phyloP scores from a whole-genome alignment of 2,888 invertebrate species.

The Dasypogon diadema region DNA sequence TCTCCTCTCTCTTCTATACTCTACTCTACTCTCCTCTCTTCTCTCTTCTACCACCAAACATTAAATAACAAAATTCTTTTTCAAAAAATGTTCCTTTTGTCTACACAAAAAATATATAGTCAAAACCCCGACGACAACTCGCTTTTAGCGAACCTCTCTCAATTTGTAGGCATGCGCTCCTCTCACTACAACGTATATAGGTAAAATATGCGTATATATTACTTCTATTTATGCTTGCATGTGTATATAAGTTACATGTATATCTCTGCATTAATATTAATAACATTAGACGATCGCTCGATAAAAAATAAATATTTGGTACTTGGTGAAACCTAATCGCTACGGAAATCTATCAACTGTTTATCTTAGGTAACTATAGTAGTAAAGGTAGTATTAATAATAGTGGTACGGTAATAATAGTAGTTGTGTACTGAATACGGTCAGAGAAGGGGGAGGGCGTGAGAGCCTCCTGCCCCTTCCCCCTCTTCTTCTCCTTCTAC shows the following conservation, averaged over 20 bases:
- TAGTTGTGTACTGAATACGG: constrained; percentile 26
- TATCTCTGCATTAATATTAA: neutral
- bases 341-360: constrained; percentile 35
- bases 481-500: neutral
- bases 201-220: constrained; percentile 25
- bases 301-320: constrained; percentile 49
- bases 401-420: neutral
- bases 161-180: neutral
- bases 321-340: constrained; percentile 44
- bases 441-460: neutral
- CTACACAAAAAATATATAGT: neutral
- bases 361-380: neutral
- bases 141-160: neutral
- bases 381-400: too few species aligned
- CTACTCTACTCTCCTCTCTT: neutral
- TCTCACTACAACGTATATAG: neutral
- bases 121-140: neutral
- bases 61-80: neutral
- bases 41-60: constrained; percentile 1
- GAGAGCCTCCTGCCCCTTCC: neutral
- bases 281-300: constrained; percentile 34
- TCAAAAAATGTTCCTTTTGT: constrained; percentile 2
- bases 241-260: constrained; percentile 41
- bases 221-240: constrained; percentile 40
- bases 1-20: neutral